Conservation (phyloP, 2,888 invertebrate species). For the Caenorhabditis doughertyi region DNA sequence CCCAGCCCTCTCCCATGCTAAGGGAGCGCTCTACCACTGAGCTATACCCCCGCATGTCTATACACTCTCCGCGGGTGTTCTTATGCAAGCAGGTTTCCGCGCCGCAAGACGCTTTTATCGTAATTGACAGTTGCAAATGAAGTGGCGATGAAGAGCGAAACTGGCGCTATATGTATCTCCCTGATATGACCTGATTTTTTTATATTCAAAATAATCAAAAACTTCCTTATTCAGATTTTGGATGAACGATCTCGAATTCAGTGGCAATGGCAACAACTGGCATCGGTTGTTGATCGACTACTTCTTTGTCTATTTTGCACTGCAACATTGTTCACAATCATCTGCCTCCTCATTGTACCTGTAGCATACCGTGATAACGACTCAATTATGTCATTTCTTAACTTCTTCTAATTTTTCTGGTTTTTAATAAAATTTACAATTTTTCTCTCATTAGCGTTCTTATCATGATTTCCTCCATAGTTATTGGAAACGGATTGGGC, state of each 20-base stretch:
- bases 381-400: conserved; percentile 54
- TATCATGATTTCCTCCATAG: background rate
- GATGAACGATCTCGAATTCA: conserved; percentile 80
- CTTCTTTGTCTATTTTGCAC: conserved; percentile 89
- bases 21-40: conserved; percentile 79
- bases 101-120: background rate
- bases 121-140: too few relatives aligned
- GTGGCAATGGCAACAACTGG: conserved; percentile 82
- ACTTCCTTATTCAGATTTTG: conserved; percentile 72
- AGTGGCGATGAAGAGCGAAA: too few relatives aligned
- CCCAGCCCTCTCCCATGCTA: conserved; percentile 77
- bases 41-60: conserved; percentile 70
- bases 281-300: conserved; percentile 83
- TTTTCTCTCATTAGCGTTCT: background rate
- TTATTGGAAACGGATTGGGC: background rate
- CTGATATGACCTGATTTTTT: too few relatives aligned
- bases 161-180: too few relatives aligned
- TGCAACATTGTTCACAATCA: conserved; percentile 89
- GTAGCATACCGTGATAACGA: conserved; percentile 69
- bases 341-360: conserved; percentile 86
- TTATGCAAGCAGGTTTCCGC: conserved; percentile 7
- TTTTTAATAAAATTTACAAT: background rate
- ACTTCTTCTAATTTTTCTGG: conserved; percentile 47
- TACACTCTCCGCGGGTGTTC: background rate
- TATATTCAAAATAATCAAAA: background rate